Evolutionary conservation across 2,113 vertebrate genomes (phyloP).

Genomic region (Clinocottus analis): DNA sequence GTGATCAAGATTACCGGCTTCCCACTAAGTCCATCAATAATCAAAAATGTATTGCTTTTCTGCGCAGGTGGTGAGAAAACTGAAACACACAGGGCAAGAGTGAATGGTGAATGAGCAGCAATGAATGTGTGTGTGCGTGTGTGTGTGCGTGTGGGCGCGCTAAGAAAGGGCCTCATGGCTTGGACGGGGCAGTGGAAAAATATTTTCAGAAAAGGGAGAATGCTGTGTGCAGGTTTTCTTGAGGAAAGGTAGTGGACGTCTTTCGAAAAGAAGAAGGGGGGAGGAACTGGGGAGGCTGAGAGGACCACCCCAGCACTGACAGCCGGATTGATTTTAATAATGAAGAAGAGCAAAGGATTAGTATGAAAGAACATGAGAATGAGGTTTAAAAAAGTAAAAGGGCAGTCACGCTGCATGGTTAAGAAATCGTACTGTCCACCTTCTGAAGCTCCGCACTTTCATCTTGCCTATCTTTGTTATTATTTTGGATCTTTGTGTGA

Average conservation of each 20-base stretch:
- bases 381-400: background rate
- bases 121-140: slow-evolving; percentile 32
- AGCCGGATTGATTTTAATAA: slow-evolving; percentile 28
- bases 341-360: slow-evolving; percentile 16
- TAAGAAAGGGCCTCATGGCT: slow-evolving; percentile 80
- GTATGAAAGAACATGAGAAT: background rate
- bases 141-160: slow-evolving; percentile 32
- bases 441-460: slow-evolving; percentile 1
- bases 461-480: background rate
- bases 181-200: slow-evolving; percentile 82
- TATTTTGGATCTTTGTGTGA: slow-evolving; percentile 7
- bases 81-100: slow-evolving; percentile 30
- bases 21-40: background rate
- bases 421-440: background rate
- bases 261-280: slow-evolving; percentile 36
- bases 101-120: slow-evolving; percentile 32
- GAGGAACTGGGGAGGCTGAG: slow-evolving; percentile 1
- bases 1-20: slow-evolving; percentile 14
- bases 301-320: slow-evolving; percentile 35
- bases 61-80: slow-evolving; percentile 25
- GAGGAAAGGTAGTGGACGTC: slow-evolving; percentile 62
- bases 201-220: slow-evolving; percentile 74
- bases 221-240: slow-evolving; percentile 65
- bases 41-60: slow-evolving; percentile 2
- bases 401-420: background rate